Evolutionary conservation across 2,888 invertebrate genomes (phyloP), one percentile per base, ranked within the genome.

Genomic region (Tenthredo scrophulariae): DNA sequence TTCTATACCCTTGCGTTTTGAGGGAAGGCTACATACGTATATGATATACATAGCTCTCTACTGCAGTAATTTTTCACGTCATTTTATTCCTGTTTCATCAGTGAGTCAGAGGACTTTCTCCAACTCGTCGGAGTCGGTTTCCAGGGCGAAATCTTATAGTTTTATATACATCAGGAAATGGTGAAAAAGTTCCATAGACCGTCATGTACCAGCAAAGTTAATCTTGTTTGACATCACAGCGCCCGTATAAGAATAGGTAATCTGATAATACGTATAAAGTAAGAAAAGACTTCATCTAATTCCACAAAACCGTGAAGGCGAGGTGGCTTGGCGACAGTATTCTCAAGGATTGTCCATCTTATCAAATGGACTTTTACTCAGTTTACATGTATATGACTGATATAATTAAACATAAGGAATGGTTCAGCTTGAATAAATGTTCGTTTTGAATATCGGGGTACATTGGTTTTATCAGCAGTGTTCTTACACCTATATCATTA

Each of bases 1-100:
- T 74, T 74, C 22, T 10, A 43, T 43, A 74, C 40, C 72, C 43
- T 9, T n/a, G 43, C n/a, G 74, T 74, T 67, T 67, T 26, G 26
- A 10, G 4, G 9, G 13, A 22, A 13, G 4, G 13, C 3, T 62
- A 4, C 26, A 62, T 46, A 46, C 13, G 10, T 13, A 9, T 43
- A 13, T 2, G 6, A 37, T 40, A 2, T 43, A 43, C 10, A 43
- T n/a, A 58, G 26, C 13, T 26, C 62, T 22, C 10, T 3, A 62
- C 62, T 26, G 62, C 62, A 26, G 62, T 62, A 10, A 10, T 62
- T 13, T 62, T 7, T 26, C 13, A 10, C 26, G 26, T 22, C 22
- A 62, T 62, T 26, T 26, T 62, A 22, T 62, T 62, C 2, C 22
- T 13, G 2, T 26, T 22, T 26, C 13, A 13, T 62, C 10, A 3